Conservation (phyloP, 2,888 invertebrate species). For the Byasa hedistus region DNA sequence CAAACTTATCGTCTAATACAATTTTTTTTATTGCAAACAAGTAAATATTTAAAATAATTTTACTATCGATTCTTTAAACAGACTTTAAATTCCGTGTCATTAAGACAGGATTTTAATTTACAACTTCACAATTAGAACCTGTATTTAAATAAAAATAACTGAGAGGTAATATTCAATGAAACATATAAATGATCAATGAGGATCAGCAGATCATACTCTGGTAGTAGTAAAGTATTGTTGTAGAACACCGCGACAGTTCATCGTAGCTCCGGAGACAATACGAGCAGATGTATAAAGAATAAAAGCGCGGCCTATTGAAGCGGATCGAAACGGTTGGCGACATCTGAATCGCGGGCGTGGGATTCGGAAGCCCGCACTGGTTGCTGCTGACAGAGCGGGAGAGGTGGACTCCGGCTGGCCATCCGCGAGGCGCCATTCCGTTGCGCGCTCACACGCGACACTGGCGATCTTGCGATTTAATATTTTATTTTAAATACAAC, state of each 20-base stretch:
- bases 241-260: not conserved
- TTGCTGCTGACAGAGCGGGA: constrained; percentile 36
- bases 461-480: constrained; percentile 14
- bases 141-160: no score
- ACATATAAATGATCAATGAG: no score
- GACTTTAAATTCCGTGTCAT: no score
- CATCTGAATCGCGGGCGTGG: constrained; percentile 48
- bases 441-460: constrained; percentile 46
- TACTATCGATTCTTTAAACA: no score
- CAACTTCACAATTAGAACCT: no score
- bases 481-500: constrained; percentile 1
- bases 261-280: not conserved
- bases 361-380: constrained; percentile 48
- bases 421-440: constrained; percentile 59
- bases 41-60: no score
- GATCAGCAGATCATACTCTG: no score
- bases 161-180: no score
- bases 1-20: no score
- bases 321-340: constrained; percentile 45
- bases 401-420: constrained; percentile 53
- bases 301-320: constrained; percentile 24
- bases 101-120: no score
- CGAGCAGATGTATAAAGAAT: constrained; percentile 19
- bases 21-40: no score
- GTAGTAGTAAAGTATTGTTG: not conserved